Evolutionary conservation across 92 coral and sea anemone species (phyloP).

Genomic region (Phenganax marumi): DNA sequence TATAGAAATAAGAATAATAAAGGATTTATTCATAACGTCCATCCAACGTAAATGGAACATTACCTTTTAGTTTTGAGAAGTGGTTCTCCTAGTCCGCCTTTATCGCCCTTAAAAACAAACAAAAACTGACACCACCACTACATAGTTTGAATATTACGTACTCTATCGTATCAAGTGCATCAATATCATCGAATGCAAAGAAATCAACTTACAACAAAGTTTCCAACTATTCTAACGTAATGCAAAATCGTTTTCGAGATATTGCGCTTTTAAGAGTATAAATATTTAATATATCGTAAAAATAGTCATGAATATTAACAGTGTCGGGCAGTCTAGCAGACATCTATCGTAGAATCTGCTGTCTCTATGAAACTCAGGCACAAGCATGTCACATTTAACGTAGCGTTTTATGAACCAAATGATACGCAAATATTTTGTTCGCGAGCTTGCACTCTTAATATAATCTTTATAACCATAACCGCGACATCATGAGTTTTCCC

Average conservation of each 20-base stretch:
- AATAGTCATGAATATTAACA: slow-evolving; percentile 8
- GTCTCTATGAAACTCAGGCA: background rate
- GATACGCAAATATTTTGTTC: background rate
- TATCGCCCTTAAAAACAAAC: slow-evolving; percentile 7
- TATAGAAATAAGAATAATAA: too few relatives aligned
- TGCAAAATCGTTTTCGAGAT: background rate
- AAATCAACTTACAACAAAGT: background rate
- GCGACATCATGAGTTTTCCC: slow-evolving; percentile 6
- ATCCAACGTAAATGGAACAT: background rate
- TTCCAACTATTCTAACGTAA: background rate
- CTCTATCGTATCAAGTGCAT: background rate
- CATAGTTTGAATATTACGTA: background rate
- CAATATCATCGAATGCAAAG: background rate
- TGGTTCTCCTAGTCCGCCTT: background rate
- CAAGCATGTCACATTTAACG: background rate
- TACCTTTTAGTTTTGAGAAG: slow-evolving; percentile 10
- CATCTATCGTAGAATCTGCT: background rate
- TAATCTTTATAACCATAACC: background rate
- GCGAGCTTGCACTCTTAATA: too few relatives aligned
- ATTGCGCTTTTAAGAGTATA: background rate
- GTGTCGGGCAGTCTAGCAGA: background rate
- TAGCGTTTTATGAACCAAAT: background rate
- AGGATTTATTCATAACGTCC: background rate
- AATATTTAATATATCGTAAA: background rate
- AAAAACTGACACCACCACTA: background rate